Conservation (phyloP, 2,888 invertebrate genomes). For the Acanthopleura granulata region DNA sequence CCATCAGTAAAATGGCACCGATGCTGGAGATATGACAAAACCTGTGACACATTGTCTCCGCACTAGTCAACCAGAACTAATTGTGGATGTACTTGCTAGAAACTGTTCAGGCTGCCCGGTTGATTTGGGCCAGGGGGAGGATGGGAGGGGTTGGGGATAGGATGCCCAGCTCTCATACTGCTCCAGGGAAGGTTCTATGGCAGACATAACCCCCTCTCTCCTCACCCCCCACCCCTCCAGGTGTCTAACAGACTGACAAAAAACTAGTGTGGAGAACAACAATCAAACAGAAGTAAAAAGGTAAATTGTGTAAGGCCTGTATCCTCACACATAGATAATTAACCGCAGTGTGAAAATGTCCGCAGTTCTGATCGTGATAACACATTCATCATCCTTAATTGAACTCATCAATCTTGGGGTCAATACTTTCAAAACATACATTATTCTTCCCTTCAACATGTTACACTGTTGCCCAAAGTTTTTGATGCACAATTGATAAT, state of each 20-base stretch:
- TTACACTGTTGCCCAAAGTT: too few relatives aligned
- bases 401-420: too few relatives aligned
- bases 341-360: not conserved
- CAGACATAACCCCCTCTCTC: too few relatives aligned
- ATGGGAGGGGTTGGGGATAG: conserved; percentile 65
- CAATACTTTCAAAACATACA: too few relatives aligned
- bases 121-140: conserved; percentile 66
- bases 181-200: too few relatives aligned
- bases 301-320: not conserved
- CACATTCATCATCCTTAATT: too few relatives aligned
- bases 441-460: too few relatives aligned
- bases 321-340: not conserved
- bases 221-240: too few relatives aligned
- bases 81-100: not conserved
- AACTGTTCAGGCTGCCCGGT: too few relatives aligned
- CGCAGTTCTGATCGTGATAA: too few relatives aligned
- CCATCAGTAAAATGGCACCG: not conserved
- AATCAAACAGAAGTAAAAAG: conserved; percentile 8
- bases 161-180: conserved; percentile 71
- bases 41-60: not conserved
- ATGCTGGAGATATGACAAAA: not conserved
- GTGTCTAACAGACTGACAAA: too few relatives aligned
- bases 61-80: conserved; percentile 5
- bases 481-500: too few relatives aligned
- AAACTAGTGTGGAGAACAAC: not conserved